phyloP scores from a whole-genome alignment of 2,113 vertebrate species.

The Calcarius ornatus region DNA sequence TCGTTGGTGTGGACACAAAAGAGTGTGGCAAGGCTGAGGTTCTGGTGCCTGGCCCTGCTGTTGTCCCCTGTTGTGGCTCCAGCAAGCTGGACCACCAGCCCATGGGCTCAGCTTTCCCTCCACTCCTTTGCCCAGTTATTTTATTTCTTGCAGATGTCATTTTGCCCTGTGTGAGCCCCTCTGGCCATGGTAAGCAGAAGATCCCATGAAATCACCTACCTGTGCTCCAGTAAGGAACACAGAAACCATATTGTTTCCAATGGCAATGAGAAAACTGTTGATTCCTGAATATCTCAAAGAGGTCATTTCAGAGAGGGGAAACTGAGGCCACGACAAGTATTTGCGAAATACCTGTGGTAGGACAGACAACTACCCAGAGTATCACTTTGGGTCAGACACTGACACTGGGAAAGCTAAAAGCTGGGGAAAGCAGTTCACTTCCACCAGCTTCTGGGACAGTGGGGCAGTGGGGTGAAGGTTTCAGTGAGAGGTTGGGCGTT shows the following conservation, averaged over 20 bases:
- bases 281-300: neutral
- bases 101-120: neutral
- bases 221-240: neutral
- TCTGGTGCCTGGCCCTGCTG: neutral
- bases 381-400: neutral
- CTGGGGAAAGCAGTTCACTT: neutral
- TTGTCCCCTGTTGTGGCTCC: neutral
- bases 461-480: neutral
- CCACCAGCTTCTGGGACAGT: neutral
- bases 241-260: neutral
- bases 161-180: neutral
- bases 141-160: neutral
- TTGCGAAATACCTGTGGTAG: neutral
- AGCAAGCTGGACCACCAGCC: neutral
- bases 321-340: neutral
- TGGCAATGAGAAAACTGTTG: neutral
- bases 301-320: neutral
- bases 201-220: neutral
- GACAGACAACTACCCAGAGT: neutral
- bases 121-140: neutral
- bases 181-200: neutral
- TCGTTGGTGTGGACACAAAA: neutral
- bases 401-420: neutral
- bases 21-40: neutral
- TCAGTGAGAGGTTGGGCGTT: accelerated